These are phyloP conservation scores for Mungos mungo DNA, from an alignment of 2,113 vertebrate species.

Conservation along the genomic window DNA sequence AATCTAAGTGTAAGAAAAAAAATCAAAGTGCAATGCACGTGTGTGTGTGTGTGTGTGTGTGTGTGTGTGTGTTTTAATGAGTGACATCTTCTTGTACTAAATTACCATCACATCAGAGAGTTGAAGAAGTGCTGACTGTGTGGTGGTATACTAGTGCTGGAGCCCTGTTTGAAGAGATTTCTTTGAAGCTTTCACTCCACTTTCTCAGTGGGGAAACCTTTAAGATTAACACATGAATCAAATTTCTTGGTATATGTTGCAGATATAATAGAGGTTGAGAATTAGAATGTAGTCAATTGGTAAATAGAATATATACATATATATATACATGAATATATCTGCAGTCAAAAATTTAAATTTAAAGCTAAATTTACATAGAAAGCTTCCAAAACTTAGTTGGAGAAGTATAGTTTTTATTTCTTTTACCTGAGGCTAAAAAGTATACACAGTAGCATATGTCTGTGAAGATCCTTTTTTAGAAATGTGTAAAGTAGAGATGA, in stretches of 20 bases:
- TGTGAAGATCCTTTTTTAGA: background rate
- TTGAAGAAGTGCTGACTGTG: background rate
- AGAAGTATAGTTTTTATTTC: background rate
- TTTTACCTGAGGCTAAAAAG: background rate
- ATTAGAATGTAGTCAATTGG: background rate
- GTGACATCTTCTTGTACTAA: background rate
- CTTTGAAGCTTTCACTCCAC: background rate
- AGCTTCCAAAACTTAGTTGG: background rate
- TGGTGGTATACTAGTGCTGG: accelerated
- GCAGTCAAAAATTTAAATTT: background rate
- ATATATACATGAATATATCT: background rate
- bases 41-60: too few relatives aligned
- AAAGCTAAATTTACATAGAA: background rate
- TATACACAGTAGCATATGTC: accelerated
- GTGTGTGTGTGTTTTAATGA: background rate
- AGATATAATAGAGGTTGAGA: background rate
- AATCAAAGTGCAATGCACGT: background rate
- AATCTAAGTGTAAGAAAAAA: background rate
- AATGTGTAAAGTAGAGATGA: background rate
- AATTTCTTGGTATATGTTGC: background rate
- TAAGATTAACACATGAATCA: background rate
- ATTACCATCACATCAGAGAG: background rate
- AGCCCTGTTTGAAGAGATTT: background rate
- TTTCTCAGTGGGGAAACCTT: background rate
- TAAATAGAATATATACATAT: too few relatives aligned